Conservation (phyloP, 37 sponge, comb jelly and placozoan genomes). For the Mnemiopsis leidyi region DNA sequence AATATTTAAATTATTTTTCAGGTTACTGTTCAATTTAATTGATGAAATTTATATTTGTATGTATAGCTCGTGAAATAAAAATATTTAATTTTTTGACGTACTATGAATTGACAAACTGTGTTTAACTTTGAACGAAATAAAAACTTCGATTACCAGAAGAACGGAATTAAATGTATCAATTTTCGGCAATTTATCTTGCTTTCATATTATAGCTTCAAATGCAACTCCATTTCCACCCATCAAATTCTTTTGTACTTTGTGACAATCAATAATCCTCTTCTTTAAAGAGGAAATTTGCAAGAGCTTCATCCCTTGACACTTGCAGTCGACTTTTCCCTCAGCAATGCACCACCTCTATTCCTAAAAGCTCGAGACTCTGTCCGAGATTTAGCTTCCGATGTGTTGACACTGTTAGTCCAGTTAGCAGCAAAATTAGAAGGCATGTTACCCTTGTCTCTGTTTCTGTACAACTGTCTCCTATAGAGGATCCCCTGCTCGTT, state of each 20-base stretch:
- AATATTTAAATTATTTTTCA: slow-evolving; percentile 53
- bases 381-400: slow-evolving; percentile 37
- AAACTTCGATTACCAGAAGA: too few relatives aligned
- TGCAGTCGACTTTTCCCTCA: neutral
- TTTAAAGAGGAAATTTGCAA: too few relatives aligned
- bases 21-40: slow-evolving; percentile 29
- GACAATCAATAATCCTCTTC: too few relatives aligned
- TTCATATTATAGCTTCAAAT: too few relatives aligned
- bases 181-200: too few relatives aligned
- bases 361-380: slow-evolving; percentile 8
- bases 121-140: neutral
- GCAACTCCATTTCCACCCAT: too few relatives aligned
- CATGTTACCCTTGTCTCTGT: neutral
- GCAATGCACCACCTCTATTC: neutral
- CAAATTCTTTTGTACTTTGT: too few relatives aligned
- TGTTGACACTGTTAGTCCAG: slow-evolving; percentile 8
- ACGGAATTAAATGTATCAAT: too few relatives aligned
- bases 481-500: slow-evolving; percentile 45
- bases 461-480: neutral
- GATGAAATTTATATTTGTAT: slow-evolving; percentile 63
- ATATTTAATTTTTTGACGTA: slow-evolving; percentile 37
- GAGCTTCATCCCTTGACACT: neutral
- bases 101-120: neutral
- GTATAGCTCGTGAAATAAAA: slow-evolving; percentile 22
- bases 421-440: neutral